These are phyloP conservation scores for Neoascia interrupta DNA, from an alignment of 2,888 invertebrate genomes.

Conservation along the genomic window DNA sequence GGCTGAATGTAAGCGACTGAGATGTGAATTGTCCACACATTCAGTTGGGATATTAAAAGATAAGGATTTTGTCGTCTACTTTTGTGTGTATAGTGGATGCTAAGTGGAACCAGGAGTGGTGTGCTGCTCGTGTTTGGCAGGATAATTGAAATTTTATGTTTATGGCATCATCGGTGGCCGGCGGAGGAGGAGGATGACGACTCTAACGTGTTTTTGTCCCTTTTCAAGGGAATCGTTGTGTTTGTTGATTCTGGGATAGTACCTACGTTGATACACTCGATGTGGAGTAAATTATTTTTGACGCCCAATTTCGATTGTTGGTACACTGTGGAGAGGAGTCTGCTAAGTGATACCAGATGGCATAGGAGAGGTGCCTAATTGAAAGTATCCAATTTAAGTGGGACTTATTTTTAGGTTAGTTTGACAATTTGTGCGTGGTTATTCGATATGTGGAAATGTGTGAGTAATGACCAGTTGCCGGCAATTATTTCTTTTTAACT, in stretches of 20 bases:
- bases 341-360: conserved; percentile 49
- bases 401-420: conserved; percentile 41
- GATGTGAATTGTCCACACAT: conserved; percentile 55
- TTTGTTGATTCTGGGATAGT: conserved; percentile 9
- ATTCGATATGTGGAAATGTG: conserved; percentile 4
- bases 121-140: conserved; percentile 34
- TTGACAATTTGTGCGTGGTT: no score
- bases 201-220: background rate
- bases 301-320: conserved; percentile 43
- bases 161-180: conserved; percentile 14
- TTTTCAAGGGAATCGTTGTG: background rate
- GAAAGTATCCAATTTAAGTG: conserved; percentile 13
- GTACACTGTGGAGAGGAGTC: conserved; percentile 14
- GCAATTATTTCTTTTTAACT: no score
- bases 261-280: background rate
- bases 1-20: no score
- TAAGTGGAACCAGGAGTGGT: conserved; percentile 55
- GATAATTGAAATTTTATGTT: conserved; percentile 66
- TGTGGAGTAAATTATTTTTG: conserved; percentile 34
- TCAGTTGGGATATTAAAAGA: conserved; percentile 48
- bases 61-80: conserved; percentile 39
- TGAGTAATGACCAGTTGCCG: background rate
- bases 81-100: conserved; percentile 20
- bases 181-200: conserved; percentile 9
- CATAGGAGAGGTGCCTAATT: conserved; percentile 19